A percentile compares a stretch with the other conserved stretches of the same genome.
These are phyloP conservation scores for Abrostola triplasia DNA, from an alignment of 2,888 invertebrate species.

Conservation along the genomic window DNA sequence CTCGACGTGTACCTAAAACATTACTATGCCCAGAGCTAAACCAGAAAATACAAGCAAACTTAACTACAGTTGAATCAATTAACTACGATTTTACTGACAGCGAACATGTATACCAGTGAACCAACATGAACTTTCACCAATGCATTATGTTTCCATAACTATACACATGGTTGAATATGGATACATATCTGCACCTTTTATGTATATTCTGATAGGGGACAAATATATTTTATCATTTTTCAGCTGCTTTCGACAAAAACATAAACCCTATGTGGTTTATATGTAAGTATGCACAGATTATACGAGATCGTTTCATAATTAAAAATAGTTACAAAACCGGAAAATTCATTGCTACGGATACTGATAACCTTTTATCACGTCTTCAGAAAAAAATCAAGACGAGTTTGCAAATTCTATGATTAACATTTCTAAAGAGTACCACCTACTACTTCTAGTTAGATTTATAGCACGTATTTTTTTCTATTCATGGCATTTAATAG, in stretches of 20 bases:
- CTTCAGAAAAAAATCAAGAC: background rate
- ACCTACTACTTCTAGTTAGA: too few relatives aligned
- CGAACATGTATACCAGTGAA: too few relatives aligned
- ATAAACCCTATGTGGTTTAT: conserved; percentile 40
- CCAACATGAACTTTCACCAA: too few relatives aligned
- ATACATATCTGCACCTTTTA: background rate
- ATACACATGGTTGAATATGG: too few relatives aligned
- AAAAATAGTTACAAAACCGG: background rate
- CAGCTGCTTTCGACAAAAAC: conserved; percentile 24
- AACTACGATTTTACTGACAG: too few relatives aligned
- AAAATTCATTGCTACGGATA: background rate
- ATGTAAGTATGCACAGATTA: conserved; percentile 20
- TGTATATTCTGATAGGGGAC: background rate
- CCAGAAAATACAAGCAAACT: too few relatives aligned
- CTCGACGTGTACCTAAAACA: too few relatives aligned
- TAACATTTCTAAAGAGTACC: background rate
- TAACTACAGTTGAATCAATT: too few relatives aligned
- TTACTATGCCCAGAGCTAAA: too few relatives aligned
- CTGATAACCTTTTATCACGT: background rate
- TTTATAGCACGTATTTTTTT: too few relatives aligned
- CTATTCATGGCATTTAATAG: too few relatives aligned
- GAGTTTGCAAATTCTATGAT: background rate
- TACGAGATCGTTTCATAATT: conserved; percentile 5
- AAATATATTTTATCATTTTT: conserved; percentile 17
- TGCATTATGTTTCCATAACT: too few relatives aligned